phyloP scores from a whole-genome alignment of 2,113 vertebrate genomes.

The Passer montanus region DNA sequence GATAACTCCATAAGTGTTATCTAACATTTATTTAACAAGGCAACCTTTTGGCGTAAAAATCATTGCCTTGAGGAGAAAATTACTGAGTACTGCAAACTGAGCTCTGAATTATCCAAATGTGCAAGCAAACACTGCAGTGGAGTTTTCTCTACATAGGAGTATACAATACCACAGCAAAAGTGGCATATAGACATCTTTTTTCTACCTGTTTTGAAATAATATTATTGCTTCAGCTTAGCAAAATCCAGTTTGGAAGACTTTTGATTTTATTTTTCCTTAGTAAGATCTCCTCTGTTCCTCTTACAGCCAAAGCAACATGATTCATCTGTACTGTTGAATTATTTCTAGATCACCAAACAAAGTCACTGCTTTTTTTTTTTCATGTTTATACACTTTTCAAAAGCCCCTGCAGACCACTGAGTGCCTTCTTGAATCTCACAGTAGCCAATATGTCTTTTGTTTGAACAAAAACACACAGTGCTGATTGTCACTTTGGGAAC shows the following conservation, averaged over 20 bases:
- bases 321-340: conserved; percentile 15
- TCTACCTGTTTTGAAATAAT: not conserved
- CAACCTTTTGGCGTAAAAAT: not conserved
- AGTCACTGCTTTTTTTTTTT: conserved; percentile 24
- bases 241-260: not conserved
- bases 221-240: not conserved
- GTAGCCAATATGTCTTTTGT: conserved; percentile 30
- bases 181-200: not conserved
- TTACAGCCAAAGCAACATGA: conserved; percentile 9
- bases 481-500: conserved; percentile 38
- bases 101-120: not conserved
- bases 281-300: not conserved
- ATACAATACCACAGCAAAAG: not conserved
- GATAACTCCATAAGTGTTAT: not conserved
- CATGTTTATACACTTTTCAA: conserved; percentile 18
- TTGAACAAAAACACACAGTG: conserved; percentile 40
- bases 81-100: not conserved
- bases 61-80: not conserved
- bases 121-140: not conserved
- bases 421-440: not conserved
- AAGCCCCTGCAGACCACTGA: conserved; percentile 33
- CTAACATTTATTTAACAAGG: not conserved
- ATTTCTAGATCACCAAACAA: conserved; percentile 45
- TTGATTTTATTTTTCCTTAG: not conserved
- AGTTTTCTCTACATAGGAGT: not conserved